phyloP scores from a whole-genome alignment of 2,113 vertebrate species.

The Formicarius rufipectus region DNA sequence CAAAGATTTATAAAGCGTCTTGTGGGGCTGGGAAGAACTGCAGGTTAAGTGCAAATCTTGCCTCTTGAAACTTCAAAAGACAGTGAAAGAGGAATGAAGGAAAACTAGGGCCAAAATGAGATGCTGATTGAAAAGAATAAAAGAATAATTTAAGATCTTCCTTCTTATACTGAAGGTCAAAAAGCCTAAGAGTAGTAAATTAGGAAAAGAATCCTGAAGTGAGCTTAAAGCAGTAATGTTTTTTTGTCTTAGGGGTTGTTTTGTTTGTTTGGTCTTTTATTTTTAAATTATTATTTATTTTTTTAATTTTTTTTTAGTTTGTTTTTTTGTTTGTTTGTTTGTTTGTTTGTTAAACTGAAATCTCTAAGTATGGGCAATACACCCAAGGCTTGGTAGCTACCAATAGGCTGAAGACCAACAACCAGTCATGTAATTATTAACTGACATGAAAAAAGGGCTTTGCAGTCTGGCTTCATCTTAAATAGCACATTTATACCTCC shows the following conservation, averaged over 20 bases:
- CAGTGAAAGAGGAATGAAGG: neutral
- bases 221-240: neutral
- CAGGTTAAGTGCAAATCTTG: constrained; percentile 23
- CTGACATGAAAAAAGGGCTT: neutral
- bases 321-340: too few species aligned
- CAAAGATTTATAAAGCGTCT: constrained; percentile 42
- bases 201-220: neutral
- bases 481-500: neutral
- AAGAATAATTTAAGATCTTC: neutral
- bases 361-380: neutral
- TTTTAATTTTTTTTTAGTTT: too few species aligned
- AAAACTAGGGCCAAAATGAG: neutral
- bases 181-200: neutral
- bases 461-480: neutral
- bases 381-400: neutral
- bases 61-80: constrained; percentile 34
- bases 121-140: neutral
- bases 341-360: too few species aligned
- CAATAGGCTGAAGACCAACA: neutral
- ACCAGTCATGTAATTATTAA: neutral
- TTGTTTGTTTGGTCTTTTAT: too few species aligned
- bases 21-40: neutral
- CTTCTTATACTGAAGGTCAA: neutral
- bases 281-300: too few species aligned
- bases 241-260: neutral